Evolutionary conservation across 2,888 invertebrate species (phyloP).

Genomic region (Elgonia sp.): DNA sequence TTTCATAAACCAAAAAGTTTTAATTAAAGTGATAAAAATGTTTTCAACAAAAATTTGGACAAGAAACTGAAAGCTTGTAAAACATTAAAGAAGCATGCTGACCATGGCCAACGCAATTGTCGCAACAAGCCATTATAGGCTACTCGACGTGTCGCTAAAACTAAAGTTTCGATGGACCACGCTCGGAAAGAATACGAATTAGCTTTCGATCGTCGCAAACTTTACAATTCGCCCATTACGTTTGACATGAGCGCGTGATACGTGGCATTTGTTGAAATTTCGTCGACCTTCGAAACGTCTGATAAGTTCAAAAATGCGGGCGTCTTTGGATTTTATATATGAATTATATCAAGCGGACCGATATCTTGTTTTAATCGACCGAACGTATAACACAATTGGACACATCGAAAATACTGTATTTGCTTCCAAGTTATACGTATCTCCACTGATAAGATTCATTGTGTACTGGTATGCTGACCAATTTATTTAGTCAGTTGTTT

Average conservation of each 20-base stretch:
- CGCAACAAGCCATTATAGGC: constrained; percentile 67
- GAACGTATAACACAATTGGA: constrained; percentile 68
- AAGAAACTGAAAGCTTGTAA: constrained; percentile 12
- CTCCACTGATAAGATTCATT: constrained; percentile 70
- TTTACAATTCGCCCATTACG: constrained; percentile 62
- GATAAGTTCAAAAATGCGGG: constrained; percentile 71
- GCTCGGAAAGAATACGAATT: constrained; percentile 83
- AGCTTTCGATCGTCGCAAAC: constrained; percentile 80
- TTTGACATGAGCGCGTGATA: constrained; percentile 17
- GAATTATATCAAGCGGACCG: constrained; percentile 68
- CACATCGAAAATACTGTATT: constrained; percentile 68
- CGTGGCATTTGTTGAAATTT: constrained; percentile 60
- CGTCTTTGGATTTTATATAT: constrained; percentile 58
- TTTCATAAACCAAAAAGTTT: no score
- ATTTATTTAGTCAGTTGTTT: constrained; percentile 79
- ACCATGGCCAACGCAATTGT: constrained; percentile 64
- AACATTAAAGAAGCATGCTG: constrained; percentile 41
- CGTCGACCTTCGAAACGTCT: constrained; percentile 70
- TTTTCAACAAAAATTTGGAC: neutral
- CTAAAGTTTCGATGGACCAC: constrained; percentile 79
- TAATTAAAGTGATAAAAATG: neutral
- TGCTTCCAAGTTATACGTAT: constrained; percentile 64
- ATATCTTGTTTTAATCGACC: constrained; percentile 63
- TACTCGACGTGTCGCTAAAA: constrained; percentile 67
- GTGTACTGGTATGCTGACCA: constrained; percentile 76